A percentile compares a stretch with the other conserved stretches of the same genome.
These are phyloP conservation scores for Diarsia rubi DNA, from an alignment of 2,888 invertebrate species.

Conservation along the genomic window DNA sequence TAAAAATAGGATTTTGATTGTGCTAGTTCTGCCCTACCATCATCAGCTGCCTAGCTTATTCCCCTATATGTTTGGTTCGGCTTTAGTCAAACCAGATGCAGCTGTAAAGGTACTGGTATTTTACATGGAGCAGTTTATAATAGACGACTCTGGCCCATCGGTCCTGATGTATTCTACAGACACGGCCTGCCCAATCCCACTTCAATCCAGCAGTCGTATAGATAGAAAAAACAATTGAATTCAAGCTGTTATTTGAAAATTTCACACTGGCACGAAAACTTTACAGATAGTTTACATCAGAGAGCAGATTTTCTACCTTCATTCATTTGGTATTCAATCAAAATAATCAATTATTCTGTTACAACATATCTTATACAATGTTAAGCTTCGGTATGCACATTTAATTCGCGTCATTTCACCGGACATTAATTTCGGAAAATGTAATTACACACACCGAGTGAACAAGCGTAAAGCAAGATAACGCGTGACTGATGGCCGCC, in stretches of 20 bases:
- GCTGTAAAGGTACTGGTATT: no score
- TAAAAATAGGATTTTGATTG: background rate
- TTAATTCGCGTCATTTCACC: slow-evolving; percentile 51
- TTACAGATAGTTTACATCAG: background rate
- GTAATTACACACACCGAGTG: slow-evolving; percentile 62
- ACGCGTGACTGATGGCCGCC: slow-evolving; percentile 59
- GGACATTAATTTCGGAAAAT: slow-evolving; percentile 65
- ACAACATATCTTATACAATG: slow-evolving; percentile 4
- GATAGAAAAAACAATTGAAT: background rate
- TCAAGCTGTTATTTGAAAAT: background rate
- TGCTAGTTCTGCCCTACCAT: background rate
- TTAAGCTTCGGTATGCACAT: slow-evolving; percentile 39
- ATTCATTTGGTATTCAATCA: background rate
- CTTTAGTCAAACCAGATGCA: no score
- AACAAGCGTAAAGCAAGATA: slow-evolving; percentile 62
- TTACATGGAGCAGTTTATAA: no score
- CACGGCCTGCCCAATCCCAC: no score
- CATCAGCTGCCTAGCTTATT: no score
- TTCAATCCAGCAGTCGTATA: no score
- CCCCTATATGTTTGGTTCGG: no score
- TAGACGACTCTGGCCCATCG: no score
- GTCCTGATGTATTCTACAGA: no score
- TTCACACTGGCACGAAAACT: background rate
- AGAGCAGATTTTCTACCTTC: background rate
- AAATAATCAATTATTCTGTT: background rate